Evolutionary conservation across 2,888 invertebrate genomes (phyloP).

Genomic region (Lycocerus yunnanus): DNA sequence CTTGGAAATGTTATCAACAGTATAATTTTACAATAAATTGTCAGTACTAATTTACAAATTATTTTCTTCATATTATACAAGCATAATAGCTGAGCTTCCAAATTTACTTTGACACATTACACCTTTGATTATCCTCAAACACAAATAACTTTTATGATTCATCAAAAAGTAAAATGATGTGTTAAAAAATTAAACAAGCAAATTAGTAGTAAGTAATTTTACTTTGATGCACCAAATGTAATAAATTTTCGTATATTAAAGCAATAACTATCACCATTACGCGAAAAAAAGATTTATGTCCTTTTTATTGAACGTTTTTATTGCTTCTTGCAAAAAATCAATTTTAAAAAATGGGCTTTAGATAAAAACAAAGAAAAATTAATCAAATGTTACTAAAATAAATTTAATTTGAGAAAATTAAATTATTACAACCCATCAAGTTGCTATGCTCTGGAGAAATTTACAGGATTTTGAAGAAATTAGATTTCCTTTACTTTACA

Average conservation of each 20-base stretch:
- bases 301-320: background rate
- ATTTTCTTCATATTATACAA: background rate
- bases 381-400: background rate
- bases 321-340: background rate
- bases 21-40: background rate
- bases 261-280: background rate
- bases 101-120: background rate
- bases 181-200: background rate
- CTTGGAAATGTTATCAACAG: background rate
- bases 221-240: background rate
- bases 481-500: background rate
- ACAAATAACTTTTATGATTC: background rate
- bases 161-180: background rate
- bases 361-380: background rate
- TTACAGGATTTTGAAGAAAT: background rate
- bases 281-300: background rate
- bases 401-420: background rate
- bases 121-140: background rate
- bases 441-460: background rate
- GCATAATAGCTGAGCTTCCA: background rate
- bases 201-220: background rate
- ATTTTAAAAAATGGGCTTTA: background rate
- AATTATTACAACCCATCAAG: background rate
- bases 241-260: background rate
- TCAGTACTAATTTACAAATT: background rate